phyloP scores from a whole-genome alignment of 53 echinoderm and acorn worm genomes.

The Antedon mediterranea region DNA sequence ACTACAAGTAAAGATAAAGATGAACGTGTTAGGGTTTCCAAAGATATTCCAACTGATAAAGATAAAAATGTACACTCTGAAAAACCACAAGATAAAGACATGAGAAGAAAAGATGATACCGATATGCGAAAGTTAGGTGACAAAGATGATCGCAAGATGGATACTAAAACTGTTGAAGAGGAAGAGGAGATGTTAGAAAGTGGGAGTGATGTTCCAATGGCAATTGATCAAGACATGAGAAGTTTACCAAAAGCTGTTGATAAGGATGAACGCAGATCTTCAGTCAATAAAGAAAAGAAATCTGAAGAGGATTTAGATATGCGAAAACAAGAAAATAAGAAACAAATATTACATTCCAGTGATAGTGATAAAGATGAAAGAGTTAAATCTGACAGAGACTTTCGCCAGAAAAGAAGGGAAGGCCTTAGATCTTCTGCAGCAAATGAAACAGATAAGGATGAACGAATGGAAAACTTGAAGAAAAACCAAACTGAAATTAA shows the following conservation, averaged over 20 bases:
- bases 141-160: not conserved
- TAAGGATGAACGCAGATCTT: not conserved
- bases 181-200: not conserved
- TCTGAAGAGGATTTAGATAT: not conserved
- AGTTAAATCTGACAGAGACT: not conserved
- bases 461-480: not conserved
- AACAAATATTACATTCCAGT: not conserved
- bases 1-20: not conserved
- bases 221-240: not conserved
- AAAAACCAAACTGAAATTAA: not conserved
- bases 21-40: not conserved
- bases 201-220: not conserved
- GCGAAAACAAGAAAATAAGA: not conserved
- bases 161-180: not conserved
- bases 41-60: not conserved
- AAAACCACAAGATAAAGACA: not conserved
- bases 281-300: not conserved
- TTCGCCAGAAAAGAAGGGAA: constrained; percentile 18
- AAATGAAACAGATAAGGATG: constrained; percentile 2
- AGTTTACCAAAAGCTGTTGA: not conserved
- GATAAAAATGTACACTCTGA: not conserved
- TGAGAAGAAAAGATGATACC: not conserved
- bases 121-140: constrained; percentile 3
- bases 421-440: constrained; percentile 5
- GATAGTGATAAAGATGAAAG: not conserved